Base-by-base conservation (phyloP, 1,140 invertebrate species). In the Lasioglossum albipes region DNA sequence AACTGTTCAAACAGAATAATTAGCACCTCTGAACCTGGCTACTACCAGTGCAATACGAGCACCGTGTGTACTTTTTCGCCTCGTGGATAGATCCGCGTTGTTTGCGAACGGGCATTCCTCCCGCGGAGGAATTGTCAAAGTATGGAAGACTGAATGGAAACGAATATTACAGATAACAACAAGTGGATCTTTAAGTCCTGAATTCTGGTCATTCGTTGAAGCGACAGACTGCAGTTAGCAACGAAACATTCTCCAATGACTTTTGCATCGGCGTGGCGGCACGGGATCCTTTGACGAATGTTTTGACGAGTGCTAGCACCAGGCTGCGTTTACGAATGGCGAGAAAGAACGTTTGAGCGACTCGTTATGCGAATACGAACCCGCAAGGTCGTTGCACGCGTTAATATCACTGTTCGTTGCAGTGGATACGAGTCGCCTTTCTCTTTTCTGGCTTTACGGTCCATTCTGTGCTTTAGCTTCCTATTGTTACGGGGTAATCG, bases 1-100 rank as follows among this genome's bases (percentile, higher is more conserved):
- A 79, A 74, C 71, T 66, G 77, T 57, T 52, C 61, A 66, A 74
- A 79, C 77, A 74, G 49, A 27, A 79, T 79, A 79, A 79, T 79
- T 79, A 79, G 64, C 77, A 74, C 77, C 71, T 74, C 70, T 74
- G 49, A 20, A 66, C 62, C 77, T 79, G 61, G 49, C 22, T 62
- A 22, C 27, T 42, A 18, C 22, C 61, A 61, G 31, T 45, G 77
- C 18, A 66, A 45, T 16, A 18, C 36, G 62, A 73, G 12, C 2
- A 5, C 5, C 74, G 49, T 79, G 45, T 73, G 70, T 74, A 74
- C 77, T 79, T 74, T 79, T 73, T 61, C 49, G 22, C 31, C 52
- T n/a, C 76, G 64, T 16, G 36, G 36, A 27, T 16, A 16, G 62
- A 75, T 75, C 73, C 59, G 31, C 22, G 54, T 27, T 69, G 65